Evolutionary conservation across 2,113 vertebrate species (phyloP), one percentile per base, ranked within the genome.

Genomic region (Lates calcarifer): DNA sequence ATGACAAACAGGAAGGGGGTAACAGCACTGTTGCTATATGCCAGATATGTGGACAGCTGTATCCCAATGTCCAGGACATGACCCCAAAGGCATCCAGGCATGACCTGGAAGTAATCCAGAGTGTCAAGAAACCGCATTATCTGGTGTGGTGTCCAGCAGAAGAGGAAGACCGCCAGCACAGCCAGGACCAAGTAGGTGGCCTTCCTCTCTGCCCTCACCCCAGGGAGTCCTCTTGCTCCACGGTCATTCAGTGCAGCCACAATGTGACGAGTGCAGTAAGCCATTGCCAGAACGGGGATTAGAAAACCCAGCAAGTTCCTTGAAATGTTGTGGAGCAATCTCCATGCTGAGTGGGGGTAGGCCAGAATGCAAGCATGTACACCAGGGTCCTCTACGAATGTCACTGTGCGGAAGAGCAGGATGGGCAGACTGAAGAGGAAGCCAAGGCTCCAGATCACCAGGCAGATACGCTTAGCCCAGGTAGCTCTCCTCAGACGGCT

Each of bases 91-190:
- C 93, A 94, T 5, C 87, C 83, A 1, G 88, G 76, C 0, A 65
- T 64, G 39, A 90, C 1, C 12, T 79, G 33, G 45, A 89, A 91
- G 67, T 75, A 87, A 33, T 58, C 15, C 69, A 98, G 78, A 0
- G 95, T 96, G 73, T 96, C 95, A 0, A 98, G 84, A 56, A 97
- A 63, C 0, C 94, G 94, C 77, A 87, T 93, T 49, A 97, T 13
- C 77, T 98, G 97, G 89, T 95, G 96, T 0, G 97, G 97, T 9
- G 96, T 92, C 97, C 97, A 97, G 90, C 96, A 97, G 67, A 96
- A 0, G 0, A 97, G 17, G 13, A 97, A 98, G 0, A 96, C 90
- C 0, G 94, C 78, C 18, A 97, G 93, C 17, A 98, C 97, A 0
- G 87, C 78, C 53, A 97, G 92, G 6, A 98, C 93, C 74, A 98